Evolutionary conservation across 2,113 vertebrate species (phyloP).

Genomic region (Boulengerochromis microlepis): DNA sequence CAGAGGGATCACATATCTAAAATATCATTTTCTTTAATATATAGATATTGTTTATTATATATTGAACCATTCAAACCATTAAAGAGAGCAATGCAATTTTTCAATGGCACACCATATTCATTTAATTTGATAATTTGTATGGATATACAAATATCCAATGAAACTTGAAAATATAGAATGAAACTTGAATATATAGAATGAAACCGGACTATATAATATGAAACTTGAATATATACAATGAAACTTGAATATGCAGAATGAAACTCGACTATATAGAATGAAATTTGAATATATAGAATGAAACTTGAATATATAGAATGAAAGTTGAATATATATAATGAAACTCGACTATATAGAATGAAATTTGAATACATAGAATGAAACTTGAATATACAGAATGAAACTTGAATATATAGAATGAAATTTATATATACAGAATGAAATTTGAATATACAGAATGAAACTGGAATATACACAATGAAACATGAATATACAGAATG

Average conservation of each 20-base stretch:
- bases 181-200: background rate
- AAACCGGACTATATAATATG: rapidly evolving
- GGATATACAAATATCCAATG: background rate
- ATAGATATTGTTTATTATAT: background rate
- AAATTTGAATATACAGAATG: too few species aligned
- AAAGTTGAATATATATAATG: background rate
- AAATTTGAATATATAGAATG: too few species aligned
- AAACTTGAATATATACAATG: too few species aligned
- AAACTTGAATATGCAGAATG: rapidly evolving
- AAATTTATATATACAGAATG: too few species aligned
- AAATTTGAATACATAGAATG: rapidly evolving
- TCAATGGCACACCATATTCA: background rate
- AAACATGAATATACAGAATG: too few species aligned
- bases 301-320: too few species aligned
- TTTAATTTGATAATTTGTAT: background rate
- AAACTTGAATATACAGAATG: rapidly evolving
- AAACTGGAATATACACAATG: rapidly evolving
- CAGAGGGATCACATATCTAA: background rate
- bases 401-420: rapidly evolving
- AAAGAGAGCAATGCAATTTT: background rate
- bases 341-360: rapidly evolving
- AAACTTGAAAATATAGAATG: background rate
- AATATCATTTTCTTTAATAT: background rate
- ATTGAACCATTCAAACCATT: background rate
- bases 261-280: rapidly evolving